Base-by-base conservation (phyloP, 2,113 vertebrate species). In the Microcebus ravelobensis region DNA sequence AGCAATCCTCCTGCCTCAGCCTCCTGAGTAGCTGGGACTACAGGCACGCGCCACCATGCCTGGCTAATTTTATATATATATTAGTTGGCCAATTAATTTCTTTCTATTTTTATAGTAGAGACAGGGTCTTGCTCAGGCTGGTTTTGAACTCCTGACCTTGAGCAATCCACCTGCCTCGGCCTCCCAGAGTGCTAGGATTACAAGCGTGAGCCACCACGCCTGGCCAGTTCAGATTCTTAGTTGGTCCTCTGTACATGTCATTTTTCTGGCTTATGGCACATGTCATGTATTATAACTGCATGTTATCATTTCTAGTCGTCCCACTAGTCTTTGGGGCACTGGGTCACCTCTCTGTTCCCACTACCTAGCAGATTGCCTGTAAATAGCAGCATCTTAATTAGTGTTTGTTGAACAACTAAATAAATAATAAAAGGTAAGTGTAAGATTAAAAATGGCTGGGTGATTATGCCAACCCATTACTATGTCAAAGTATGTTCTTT, bases 351-450 rank as follows among this genome's bases (percentile, higher is more conserved):
- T 85, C 15, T 94, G 20, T 57, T 91, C 21, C 34, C 5, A 84
- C 4, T 57, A 81, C 8, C 10, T 70, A 80, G 15, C 18, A 80
- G 29, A 57, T 74, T 65, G 87, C 29, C 42, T 82, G 36, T 91
- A 74, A 71, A 94, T 39, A 94, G 29, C 11, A 61, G 31, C 10
- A 4, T 91, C 91, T 89, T 91, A 80, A 94, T 83, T 90, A 50
- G n/a, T 82, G 52, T 84, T 85, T 86, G n/a, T 71, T 84, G 31
- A 90, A 79, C 48, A 82, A 83, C 31, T 48, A 86, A 77, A 29
- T 81, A 45, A 65, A 18, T 85, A 95, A 73, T 73, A 71, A 95
- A 88, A 86, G 13, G 21, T 73, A 76, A 85, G 8, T 68, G 42
- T 63, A 70, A 86, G 31, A 45, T 84, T 95, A 86, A 89, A 87